Conservation (phyloP, 2,113 vertebrate species). For the Desmodus rotundus region DNA sequence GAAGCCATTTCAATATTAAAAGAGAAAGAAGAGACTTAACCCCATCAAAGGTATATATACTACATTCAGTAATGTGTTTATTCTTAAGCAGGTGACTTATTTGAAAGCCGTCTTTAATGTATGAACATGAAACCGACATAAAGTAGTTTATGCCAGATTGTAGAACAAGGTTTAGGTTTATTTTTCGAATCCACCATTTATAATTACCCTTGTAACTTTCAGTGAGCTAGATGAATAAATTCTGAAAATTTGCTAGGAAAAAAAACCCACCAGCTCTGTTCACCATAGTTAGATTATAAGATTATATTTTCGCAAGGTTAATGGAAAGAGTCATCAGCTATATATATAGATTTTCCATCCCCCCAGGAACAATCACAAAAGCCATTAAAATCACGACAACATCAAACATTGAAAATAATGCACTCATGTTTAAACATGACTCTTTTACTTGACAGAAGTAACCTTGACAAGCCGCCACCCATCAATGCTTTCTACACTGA, state of each 20-base stretch:
- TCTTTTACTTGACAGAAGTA: slow-evolving; percentile 43
- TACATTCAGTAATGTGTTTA: not conserved
- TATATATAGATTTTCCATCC: not conserved
- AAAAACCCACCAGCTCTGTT: not conserved
- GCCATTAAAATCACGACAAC: slow-evolving; percentile 56
- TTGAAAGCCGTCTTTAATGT: not conserved
- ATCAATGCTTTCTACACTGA: slow-evolving; percentile 42
- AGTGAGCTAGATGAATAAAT: not conserved
- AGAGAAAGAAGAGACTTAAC: not conserved
- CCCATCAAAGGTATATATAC: not conserved
- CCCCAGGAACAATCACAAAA: slow-evolving; percentile 45
- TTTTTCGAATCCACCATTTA: not conserved
- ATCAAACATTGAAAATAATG: slow-evolving; percentile 45
- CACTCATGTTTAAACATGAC: slow-evolving; percentile 63
- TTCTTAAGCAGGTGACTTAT: not conserved
- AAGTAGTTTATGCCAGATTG: not conserved
- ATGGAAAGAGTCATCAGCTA: slow-evolving; percentile 24
- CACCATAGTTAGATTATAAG: not conserved
- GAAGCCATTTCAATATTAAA: not conserved
- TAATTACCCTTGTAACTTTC: slow-evolving; percentile 1
- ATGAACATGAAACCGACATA: not conserved
- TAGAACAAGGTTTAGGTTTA: not conserved
- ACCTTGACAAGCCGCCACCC: slow-evolving; percentile 29
- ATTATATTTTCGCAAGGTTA: slow-evolving; percentile 45
- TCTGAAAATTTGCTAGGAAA: slow-evolving; percentile 25